Evolutionary conservation across 2,888 invertebrate species (phyloP), one percentile per base, ranked within the genome.

Genomic region (Clitarchus hookeri): DNA sequence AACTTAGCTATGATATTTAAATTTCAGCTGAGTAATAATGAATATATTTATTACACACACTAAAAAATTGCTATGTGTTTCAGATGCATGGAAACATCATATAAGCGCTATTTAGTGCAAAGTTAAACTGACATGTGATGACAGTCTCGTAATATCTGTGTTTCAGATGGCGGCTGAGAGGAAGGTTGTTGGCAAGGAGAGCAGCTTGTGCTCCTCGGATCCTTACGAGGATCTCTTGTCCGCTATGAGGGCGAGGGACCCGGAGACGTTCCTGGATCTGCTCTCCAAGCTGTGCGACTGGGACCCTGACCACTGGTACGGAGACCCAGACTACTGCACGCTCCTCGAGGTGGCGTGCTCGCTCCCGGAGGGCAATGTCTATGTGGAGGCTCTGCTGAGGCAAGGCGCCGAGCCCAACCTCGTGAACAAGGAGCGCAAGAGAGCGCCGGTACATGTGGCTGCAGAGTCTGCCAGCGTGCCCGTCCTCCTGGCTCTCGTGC

Each of bases 401-500:
- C 91, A 93, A 85, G 94, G 94, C 87, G 95, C 94, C 0, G 92
- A 95, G 90, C 93, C 94, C 0, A 94, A 94, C 88, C 92, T 91
- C 88, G 89, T 94, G 0, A 94, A 94, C 90, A 92, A 92, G 88
- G 92, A 92, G 3, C 92, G 93, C 85, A 92, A 93, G 25, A 93
- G 93, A 88, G 93, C 94, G n/a, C 94, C 95, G 0, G 92, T 96
- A 88, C 95, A 96, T 90, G 94, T 94, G 87, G 95, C 95, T 6
- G 93, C 94, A 0, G 93, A 94, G 89, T 92, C 91, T 84, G 93
- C 93, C 27, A 92, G 93, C 87, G 90, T 91, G 8, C 92, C 92
- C 80, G 92, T 93, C 13, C 89, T 95, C 82, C 90, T 91, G 87
- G 90, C 90, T 0, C 90, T 95, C 25, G 88, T 94, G 44, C 92